Percentiles rank a stretch among this genome's conserved stretches.
phyloP scores from a whole-genome alignment of 2,113 vertebrate species.

The Ivindomyrus marchei region DNA sequence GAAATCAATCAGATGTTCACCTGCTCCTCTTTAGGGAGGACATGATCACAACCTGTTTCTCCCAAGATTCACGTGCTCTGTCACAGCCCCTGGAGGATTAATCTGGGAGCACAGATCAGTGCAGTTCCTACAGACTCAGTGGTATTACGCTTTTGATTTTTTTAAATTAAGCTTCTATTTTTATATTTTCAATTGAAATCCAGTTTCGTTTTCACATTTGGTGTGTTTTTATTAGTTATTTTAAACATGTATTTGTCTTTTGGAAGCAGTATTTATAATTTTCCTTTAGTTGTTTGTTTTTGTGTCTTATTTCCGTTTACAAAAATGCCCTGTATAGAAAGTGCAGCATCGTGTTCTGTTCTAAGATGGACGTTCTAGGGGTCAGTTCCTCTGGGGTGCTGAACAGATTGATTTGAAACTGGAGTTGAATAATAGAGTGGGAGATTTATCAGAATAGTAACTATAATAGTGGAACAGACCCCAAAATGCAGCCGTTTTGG shows the following conservation, averaged over 20 bases:
- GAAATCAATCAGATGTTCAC: background rate
- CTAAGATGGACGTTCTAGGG: background rate
- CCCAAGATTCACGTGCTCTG: background rate
- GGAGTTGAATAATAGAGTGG: background rate
- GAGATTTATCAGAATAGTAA: background rate
- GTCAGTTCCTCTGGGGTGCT: background rate
- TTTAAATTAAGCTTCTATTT: background rate
- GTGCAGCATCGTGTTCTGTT: background rate
- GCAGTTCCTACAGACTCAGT: background rate
- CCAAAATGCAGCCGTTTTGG: background rate
- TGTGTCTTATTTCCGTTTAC: background rate
- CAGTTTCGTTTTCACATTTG: background rate
- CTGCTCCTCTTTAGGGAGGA: conserved; percentile 6
- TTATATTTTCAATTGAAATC: background rate
- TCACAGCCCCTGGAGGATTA: background rate
- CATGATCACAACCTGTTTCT: conserved; percentile 7
- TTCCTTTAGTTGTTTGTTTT: background rate
- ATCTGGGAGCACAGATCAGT: background rate
- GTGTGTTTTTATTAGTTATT: background rate
- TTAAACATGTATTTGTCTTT: background rate
- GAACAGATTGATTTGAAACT: background rate
- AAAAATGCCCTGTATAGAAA: background rate
- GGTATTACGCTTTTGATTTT: background rate
- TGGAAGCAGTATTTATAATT: background rate
- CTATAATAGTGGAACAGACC: background rate